Base-by-base conservation (phyloP, 2,113 vertebrate species). In the Rhynchomys soricoides region DNA sequence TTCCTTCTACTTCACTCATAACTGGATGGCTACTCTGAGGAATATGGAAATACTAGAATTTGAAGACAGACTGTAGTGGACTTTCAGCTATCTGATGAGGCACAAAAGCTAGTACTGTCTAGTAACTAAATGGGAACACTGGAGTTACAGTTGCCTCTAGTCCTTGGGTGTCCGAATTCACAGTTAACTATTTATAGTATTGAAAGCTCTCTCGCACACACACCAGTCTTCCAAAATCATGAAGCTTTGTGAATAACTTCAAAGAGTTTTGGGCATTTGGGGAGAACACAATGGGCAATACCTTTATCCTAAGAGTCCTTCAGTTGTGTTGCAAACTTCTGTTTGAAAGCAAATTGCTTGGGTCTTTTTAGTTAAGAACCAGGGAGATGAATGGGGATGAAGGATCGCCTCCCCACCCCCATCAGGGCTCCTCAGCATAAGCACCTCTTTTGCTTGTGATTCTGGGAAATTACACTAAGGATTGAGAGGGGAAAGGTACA, bases 311-410 rank as follows among this genome's bases (percentile, higher is more conserved):
- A 77, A 81, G 19, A 66, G 40, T 48, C 77, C 40, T 86, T 95
- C n/a, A 9, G n/a, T 68, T 89, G 75, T 59, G 29, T 74, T 89
- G 68, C 50, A 91, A 91, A 52, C 10, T 74, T 93, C 62, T 90
- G 19, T 77, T 90, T 73, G 89, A 91, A 93, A 82, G 89, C 85
- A 86, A 93, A 82, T 73, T 62, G 22, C 22, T 90, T 93, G 64
- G 50, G 57, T 34, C 37, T 43, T 59, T 9, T 75, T 90, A 57
- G 77, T 95, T 17, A 50, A 87, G 78, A 66, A 73, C 37, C 68
- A 92, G 89, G 74, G 48, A 75, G 57, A 48, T 29, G 12, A 66
- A 24, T 43, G 52, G 45, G 77, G 66, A 73, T 15, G 85, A 52
- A 62, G 2, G 29, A 34, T n/a, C 45, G 91, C 73, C 59, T 86